A percentile compares a stretch with the other conserved stretches of the same genome.
Conservation (phyloP, 2,113 vertebrate species). For the Oriolus oriolus region DNA sequence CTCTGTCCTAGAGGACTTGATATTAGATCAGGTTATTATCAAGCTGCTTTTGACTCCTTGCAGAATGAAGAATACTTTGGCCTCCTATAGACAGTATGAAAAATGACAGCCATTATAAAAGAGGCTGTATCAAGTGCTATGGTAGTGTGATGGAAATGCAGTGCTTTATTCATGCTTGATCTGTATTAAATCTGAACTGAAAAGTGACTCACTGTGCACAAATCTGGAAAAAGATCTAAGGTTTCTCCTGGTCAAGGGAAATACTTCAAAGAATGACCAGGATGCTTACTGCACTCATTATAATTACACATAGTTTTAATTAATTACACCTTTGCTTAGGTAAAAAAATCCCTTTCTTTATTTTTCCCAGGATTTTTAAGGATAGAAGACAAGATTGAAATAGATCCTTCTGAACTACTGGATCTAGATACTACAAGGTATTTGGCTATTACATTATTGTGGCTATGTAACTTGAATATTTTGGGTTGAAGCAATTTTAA, state of each 20-base stretch:
- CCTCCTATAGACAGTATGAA: neutral
- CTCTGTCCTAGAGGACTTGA: neutral
- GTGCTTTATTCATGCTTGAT: neutral
- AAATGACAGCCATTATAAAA: neutral
- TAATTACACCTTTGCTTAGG: neutral
- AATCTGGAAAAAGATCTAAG: neutral
- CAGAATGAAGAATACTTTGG: neutral
- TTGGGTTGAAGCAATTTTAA: neutral
- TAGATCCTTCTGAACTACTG: neutral
- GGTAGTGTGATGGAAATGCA: neutral
- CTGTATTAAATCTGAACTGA: neutral
- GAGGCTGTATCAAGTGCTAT: neutral
- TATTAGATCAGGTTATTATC: neutral
- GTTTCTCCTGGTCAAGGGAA: neutral
- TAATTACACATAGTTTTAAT: neutral
- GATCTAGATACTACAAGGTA: neutral
- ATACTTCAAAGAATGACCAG: neutral
- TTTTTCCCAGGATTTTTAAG: neutral
- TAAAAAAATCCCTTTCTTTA: neutral
- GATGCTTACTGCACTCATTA: neutral
- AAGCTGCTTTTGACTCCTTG: neutral
- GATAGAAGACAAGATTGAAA: neutral
- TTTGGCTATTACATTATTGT: neutral
- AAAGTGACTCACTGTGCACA: neutral
- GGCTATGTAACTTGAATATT: neutral